Percentiles rank a stretch among this genome's conserved stretches.
phyloP scores from a whole-genome alignment of 92 coral and sea anemone species.

The Anthopleura xanthogrammica region DNA sequence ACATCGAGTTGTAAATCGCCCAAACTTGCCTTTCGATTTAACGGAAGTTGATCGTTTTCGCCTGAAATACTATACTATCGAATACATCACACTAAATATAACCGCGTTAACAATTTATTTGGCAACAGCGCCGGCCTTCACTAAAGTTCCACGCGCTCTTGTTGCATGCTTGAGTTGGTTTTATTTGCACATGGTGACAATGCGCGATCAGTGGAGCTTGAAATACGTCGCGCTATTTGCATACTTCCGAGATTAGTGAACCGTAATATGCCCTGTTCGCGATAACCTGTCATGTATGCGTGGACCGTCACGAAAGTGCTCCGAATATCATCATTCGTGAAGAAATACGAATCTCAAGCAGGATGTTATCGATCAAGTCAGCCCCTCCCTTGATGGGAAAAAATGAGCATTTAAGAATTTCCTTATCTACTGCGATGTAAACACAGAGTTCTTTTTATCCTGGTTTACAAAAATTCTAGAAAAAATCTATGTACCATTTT shows the following conservation, averaged over 20 bases:
- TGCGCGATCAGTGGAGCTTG: constrained; percentile 26
- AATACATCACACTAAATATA: background rate
- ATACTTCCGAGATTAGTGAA: constrained; percentile 4
- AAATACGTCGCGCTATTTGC: constrained; percentile 36
- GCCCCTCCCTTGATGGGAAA: background rate
- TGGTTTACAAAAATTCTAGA: background rate
- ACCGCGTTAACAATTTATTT: background rate
- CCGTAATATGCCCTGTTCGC: background rate
- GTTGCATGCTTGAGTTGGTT: constrained; percentile 42
- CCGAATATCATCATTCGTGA: background rate
- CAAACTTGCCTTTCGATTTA: constrained; percentile 29
- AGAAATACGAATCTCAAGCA: background rate
- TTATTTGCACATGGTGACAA: constrained; percentile 52
- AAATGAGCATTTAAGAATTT: background rate
- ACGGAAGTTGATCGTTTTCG: constrained; percentile 11
- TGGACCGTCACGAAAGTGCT: background rate
- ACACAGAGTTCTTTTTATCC: background rate
- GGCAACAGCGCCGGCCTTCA: constrained; percentile 21
- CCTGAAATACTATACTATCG: background rate
- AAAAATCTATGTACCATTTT: constrained; percentile 11
- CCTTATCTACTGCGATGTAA: background rate
- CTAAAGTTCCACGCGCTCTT: constrained; percentile 38
- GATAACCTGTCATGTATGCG: background rate
- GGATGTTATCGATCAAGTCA: background rate
- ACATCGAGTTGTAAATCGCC: constrained; percentile 29